phyloP scores from a whole-genome alignment of 1,140 invertebrate genomes.

The Drepana arcuata region DNA sequence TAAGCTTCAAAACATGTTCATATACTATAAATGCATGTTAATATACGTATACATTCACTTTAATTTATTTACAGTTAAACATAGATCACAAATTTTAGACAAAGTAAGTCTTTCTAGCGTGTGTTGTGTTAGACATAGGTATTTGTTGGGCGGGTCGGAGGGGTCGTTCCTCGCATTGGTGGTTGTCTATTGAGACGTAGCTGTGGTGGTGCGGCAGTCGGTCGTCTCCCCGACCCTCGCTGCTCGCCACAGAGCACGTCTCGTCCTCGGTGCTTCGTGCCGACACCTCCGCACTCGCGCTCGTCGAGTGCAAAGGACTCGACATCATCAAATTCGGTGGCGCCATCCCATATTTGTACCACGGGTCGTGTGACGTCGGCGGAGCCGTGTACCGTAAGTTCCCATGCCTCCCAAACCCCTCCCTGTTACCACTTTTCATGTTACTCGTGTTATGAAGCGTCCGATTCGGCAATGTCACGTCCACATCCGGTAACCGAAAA shows the following conservation, averaged over 20 bases:
- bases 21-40: constrained; percentile 13
- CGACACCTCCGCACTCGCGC: constrained; percentile 65
- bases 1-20: constrained; percentile 14
- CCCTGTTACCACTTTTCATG: constrained; percentile 57
- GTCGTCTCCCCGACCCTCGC: constrained; percentile 58
- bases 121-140: constrained; percentile 57
- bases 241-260: constrained; percentile 65
- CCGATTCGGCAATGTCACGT: constrained; percentile 66
- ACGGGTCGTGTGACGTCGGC: constrained; percentile 66
- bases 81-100: constrained; percentile 50
- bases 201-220: constrained; percentile 66
- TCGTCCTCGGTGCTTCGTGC: constrained; percentile 68
- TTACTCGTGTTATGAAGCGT: constrained; percentile 67
- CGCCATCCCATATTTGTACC: constrained; percentile 68
- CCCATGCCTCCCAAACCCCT: constrained; percentile 59
- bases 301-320: constrained; percentile 66
- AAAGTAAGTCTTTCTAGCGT: constrained; percentile 69
- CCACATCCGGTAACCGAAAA: constrained; percentile 88
- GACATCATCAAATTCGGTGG: constrained; percentile 67
- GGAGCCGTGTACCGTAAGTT: constrained; percentile 68
- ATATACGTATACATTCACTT: constrained; percentile 15
- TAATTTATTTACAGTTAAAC: constrained; percentile 23
- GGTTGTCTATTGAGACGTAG: constrained; percentile 69
- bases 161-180: constrained; percentile 62
- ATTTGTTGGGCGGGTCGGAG: constrained; percentile 61